Conservation (phyloP, 1,140 invertebrate species). For the Drosophila novamexicana region DNA sequence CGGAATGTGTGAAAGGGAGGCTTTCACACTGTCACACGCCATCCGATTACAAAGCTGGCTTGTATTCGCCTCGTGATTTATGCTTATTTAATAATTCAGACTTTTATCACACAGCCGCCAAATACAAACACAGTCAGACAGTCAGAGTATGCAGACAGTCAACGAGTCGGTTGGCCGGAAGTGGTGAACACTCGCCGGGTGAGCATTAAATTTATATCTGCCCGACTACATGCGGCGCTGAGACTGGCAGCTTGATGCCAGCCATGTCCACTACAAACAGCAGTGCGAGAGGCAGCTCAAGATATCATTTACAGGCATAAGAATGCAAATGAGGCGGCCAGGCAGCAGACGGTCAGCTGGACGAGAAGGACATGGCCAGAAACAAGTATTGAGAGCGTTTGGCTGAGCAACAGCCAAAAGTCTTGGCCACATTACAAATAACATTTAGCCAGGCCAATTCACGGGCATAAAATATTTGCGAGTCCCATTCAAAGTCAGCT, state of each 20-base stretch:
- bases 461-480: constrained; percentile 13
- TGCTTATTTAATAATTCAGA: constrained; percentile 80
- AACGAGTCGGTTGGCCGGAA: constrained; percentile 13
- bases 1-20: background rate
- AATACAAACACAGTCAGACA: constrained; percentile 17
- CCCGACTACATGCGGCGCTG: constrained; percentile 10
- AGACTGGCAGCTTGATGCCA: constrained; percentile 1
- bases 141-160: constrained; percentile 9
- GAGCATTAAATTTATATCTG: constrained; percentile 35
- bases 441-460: constrained; percentile 17
- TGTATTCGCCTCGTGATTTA: constrained; percentile 60
- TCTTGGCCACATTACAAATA: constrained; percentile 20
- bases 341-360: constrained; percentile 30
- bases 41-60: constrained; percentile 25
- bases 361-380: constrained; percentile 9
- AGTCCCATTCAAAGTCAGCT: constrained; percentile 32
- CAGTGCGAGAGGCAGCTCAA: constrained; percentile 13
- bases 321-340: constrained; percentile 70
- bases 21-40: constrained; percentile 15
- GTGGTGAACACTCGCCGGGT: constrained; percentile 13
- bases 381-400: background rate
- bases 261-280: constrained; percentile 29
- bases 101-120: constrained; percentile 65
- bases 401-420: constrained; percentile 3
- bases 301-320: constrained; percentile 65